A percentile compares a stretch with the other conserved stretches of the same genome.
phyloP scores from a whole-genome alignment of 2,888 invertebrate species.

The Dicyrtoma fusca region DNA sequence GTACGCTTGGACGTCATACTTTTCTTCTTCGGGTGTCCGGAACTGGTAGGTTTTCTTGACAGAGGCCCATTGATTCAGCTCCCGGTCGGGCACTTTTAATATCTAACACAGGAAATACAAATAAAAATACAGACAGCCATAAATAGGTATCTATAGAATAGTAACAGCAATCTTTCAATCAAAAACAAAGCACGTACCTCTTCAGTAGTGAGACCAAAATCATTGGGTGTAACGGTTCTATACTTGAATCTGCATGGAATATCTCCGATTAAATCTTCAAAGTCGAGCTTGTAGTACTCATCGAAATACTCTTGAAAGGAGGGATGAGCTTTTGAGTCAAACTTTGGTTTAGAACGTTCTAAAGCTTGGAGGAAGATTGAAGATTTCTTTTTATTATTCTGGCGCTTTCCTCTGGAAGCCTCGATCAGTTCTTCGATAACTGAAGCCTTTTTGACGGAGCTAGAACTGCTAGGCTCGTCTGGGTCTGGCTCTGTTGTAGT shows the following conservation, averaged over 20 bases:
- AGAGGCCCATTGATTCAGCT: constrained; percentile 94
- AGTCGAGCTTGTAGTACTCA: constrained; percentile 93
- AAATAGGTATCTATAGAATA: too few species aligned
- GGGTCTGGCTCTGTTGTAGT: constrained; percentile 58
- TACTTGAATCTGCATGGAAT: constrained; percentile 92
- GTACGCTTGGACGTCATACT: constrained; percentile 76
- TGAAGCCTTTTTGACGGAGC: constrained; percentile 37
- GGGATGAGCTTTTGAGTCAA: constrained; percentile 72
- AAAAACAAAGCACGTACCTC: constrained; percentile 70
- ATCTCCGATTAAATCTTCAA: constrained; percentile 93
- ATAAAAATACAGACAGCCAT: not conserved
- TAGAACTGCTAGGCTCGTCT: constrained; percentile 36
- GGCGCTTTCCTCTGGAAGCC: constrained; percentile 58
- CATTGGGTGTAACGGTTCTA: constrained; percentile 82
- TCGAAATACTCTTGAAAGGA: constrained; percentile 87
- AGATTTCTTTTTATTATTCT: constrained; percentile 62
- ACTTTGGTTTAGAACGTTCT: constrained; percentile 77
- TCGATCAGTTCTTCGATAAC: constrained; percentile 66
- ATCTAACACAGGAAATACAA: constrained; percentile 67
- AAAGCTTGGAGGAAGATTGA: constrained; percentile 78
- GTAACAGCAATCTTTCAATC: too few species aligned
- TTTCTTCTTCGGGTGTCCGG: constrained; percentile 76
- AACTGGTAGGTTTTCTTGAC: constrained; percentile 83
- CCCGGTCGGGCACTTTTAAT: constrained; percentile 84
- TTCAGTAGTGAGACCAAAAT: constrained; percentile 85